Conservation (phyloP, 2,113 vertebrate species). For the Tauraco erythrolophus region DNA sequence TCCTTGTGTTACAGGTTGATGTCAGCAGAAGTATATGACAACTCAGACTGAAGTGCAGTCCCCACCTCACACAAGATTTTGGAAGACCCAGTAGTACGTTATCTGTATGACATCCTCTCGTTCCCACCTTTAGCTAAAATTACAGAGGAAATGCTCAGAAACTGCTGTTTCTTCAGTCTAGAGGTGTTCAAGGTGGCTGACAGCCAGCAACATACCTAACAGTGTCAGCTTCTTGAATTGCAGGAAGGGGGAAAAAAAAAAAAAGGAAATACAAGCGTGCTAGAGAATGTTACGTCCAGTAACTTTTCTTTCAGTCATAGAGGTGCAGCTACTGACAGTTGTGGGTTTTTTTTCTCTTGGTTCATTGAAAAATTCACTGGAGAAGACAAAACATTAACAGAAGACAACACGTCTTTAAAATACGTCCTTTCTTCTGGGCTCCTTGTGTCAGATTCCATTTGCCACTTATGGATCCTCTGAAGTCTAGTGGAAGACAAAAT, state of each 20-base stretch:
- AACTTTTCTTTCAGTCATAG: not conserved
- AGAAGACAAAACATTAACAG: not conserved
- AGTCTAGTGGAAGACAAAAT: not conserved
- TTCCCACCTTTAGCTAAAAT: not conserved
- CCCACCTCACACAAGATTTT: fast-evolving
- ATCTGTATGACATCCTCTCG: not conserved
- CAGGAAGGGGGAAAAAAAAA: too few species aligned
- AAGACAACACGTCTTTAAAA: not conserved
- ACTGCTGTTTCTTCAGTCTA: not conserved
- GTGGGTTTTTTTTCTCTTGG: not conserved
- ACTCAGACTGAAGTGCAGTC: not conserved
- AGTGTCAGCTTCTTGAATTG: not conserved
- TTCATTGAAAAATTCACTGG: not conserved
- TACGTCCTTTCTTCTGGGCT: not conserved
- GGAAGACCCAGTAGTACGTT: not conserved
- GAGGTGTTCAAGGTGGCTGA: not conserved
- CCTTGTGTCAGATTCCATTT: not conserved
- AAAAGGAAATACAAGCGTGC: not conserved
- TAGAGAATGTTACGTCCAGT: not conserved
- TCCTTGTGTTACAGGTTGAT: not conserved
- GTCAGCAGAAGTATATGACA: not conserved
- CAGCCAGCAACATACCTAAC: not conserved
- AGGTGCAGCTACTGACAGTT: not conserved
- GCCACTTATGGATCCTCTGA: not conserved
- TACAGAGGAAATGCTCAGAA: not conserved